These are phyloP conservation scores for Spatula clypeata DNA, from an alignment of 2,797 vertebrate genomes.

Conservation along the genomic window DNA sequence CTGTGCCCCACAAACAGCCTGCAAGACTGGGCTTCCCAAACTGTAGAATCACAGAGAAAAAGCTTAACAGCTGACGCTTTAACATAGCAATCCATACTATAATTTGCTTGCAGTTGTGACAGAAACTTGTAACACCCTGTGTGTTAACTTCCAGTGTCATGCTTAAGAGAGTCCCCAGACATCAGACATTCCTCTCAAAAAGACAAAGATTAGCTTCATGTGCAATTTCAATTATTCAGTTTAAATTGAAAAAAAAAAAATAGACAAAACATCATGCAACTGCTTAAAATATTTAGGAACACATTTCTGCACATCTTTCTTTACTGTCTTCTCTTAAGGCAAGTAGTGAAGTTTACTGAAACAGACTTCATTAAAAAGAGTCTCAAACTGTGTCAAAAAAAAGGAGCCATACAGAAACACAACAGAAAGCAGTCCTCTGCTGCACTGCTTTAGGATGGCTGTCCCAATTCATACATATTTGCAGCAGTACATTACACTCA, in stretches of 20 bases:
- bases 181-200: background rate
- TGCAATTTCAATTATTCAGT: constrained; percentile 9
- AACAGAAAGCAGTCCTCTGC: background rate
- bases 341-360: background rate
- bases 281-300: background rate
- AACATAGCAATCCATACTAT: background rate
- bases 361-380: background rate
- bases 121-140: background rate
- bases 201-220: background rate
- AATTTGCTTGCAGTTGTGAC: background rate
- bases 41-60: background rate
- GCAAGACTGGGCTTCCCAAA: background rate
- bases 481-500: background rate
- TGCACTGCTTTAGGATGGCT: background rate
- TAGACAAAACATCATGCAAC: background rate
- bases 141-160: background rate
- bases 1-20: background rate
- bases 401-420: background rate
- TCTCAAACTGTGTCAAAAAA: background rate
- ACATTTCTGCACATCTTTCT: background rate
- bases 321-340: background rate
- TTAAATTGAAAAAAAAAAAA: background rate
- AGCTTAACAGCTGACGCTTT: background rate
- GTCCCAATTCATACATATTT: background rate
- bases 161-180: background rate